A percentile compares a stretch with the other conserved stretches of the same genome.
These are phyloP conservation scores for Mycetomoellerius zeteki DNA, from an alignment of 1,140 invertebrate genomes.

Conservation along the genomic window DNA sequence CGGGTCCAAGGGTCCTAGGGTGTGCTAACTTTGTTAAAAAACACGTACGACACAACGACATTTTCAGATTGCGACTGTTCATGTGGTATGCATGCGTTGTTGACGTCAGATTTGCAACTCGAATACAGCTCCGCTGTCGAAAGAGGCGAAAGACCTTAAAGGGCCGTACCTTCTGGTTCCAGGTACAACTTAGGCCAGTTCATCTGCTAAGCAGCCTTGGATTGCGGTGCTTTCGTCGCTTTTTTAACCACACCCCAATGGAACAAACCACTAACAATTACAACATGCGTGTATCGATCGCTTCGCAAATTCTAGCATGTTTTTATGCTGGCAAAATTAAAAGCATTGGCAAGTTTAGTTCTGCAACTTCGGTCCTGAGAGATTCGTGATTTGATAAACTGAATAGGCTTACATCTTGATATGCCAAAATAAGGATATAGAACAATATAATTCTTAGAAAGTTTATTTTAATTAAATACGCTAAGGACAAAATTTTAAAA, in stretches of 20 bases:
- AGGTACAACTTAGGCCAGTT: constrained; percentile 88
- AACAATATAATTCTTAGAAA: background rate
- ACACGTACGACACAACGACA: constrained; percentile 78
- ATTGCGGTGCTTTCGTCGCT: constrained; percentile 71
- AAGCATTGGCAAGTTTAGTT: background rate
- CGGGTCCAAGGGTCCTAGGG: constrained; percentile 23
- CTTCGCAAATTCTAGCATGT: constrained; percentile 29
- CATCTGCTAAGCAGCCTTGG: constrained; percentile 70
- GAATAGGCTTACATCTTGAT: background rate
- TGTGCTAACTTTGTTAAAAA: constrained; percentile 67
- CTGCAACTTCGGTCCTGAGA: background rate
- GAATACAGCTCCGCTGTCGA: constrained; percentile 88
- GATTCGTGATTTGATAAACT: background rate
- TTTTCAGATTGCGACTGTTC: constrained; percentile 86
- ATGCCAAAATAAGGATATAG: background rate
- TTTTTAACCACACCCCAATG: constrained; percentile 54
- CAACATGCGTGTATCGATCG: constrained; percentile 53
- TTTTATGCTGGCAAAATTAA: background rate
- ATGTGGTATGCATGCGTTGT: constrained; percentile 87
- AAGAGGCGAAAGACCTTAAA: constrained; percentile 89
- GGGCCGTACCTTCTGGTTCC: constrained; percentile 93
- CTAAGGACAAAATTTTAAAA: background rate
- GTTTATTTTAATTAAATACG: background rate
- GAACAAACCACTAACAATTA: constrained; percentile 54
- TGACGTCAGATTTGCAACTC: constrained; percentile 89